A percentile compares a stretch with the other conserved stretches of the same genome.
Evolutionary conservation across 2,888 invertebrate species (phyloP).

Genomic region (Cheilosia urbana): DNA sequence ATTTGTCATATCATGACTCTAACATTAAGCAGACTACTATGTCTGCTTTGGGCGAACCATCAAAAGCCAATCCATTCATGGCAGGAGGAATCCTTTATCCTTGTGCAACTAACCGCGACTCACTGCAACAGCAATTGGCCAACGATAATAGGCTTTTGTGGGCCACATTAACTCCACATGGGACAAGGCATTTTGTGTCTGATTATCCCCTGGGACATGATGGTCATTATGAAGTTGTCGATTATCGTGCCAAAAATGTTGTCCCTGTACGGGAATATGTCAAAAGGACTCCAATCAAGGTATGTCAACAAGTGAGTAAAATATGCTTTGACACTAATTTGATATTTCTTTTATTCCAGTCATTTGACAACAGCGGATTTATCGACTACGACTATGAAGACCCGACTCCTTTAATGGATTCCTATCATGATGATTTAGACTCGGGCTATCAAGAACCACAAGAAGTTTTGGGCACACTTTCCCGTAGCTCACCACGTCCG

Average conservation of each 20-base stretch:
- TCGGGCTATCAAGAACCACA: constrained; percentile 84
- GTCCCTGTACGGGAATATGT: constrained; percentile 80
- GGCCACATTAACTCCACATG: constrained; percentile 93
- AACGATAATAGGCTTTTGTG: constrained; percentile 90
- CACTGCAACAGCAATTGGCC: constrained; percentile 84
- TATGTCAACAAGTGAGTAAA: constrained; percentile 67
- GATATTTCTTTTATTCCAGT: constrained; percentile 77
- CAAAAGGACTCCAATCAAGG: constrained; percentile 82
- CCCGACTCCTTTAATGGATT: constrained; percentile 90
- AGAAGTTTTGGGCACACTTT: constrained; percentile 82
- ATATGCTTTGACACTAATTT: not conserved
- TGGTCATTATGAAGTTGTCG: constrained; percentile 90
- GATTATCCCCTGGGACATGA: constrained; percentile 86
- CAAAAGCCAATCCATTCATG: constrained; percentile 84
- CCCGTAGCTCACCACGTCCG: constrained; percentile 85
- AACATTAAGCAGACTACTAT: constrained; percentile 85
- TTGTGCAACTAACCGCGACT: constrained; percentile 84
- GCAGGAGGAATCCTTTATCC: constrained; percentile 87
- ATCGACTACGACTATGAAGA: constrained; percentile 93
- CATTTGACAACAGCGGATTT: constrained; percentile 90
- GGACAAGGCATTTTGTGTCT: constrained; percentile 91
- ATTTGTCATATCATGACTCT: constrained; percentile 82
- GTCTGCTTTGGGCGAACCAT: constrained; percentile 85
- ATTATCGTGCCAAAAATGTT: constrained; percentile 83
- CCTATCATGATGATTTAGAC: constrained; percentile 87